Conservation (phyloP, 1,140 invertebrate genomes). For the Doryteuthis pealeii region DNA sequence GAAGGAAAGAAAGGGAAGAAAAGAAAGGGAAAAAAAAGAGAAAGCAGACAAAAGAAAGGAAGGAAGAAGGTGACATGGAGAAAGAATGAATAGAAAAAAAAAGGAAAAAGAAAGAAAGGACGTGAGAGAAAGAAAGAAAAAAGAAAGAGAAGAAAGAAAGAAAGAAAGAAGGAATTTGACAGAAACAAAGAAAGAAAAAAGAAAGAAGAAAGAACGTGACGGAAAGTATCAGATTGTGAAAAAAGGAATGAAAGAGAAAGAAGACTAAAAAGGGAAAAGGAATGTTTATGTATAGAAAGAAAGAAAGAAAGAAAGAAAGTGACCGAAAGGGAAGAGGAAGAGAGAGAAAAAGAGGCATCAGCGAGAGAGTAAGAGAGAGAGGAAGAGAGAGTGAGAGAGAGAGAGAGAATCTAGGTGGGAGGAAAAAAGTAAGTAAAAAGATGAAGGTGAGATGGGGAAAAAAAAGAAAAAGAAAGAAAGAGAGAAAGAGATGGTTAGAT, state of each 20-base stretch:
- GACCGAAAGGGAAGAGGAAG: neutral
- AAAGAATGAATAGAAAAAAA: too few species aligned
- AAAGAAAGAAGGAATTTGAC: neutral
- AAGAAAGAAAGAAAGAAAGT: neutral
- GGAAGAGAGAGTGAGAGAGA: neutral
- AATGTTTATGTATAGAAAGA: neutral
- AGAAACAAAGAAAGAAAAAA: neutral
- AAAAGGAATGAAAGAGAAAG: too few species aligned
- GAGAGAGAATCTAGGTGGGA: neutral
- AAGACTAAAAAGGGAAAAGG: neutral
- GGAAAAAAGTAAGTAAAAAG: neutral
- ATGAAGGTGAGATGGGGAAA: neutral
- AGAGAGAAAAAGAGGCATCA: neutral
- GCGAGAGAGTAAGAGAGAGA: neutral
- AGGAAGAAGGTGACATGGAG: too few species aligned
- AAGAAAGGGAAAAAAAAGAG: too few species aligned
- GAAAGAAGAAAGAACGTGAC: neutral
- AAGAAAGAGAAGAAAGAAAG: too few species aligned
- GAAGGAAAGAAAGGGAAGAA: too few species aligned
- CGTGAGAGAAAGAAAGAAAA: too few species aligned
- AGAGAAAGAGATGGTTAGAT: neutral
- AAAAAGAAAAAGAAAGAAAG: neutral
- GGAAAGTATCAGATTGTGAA: too few species aligned
- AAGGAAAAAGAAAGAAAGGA: too few species aligned
- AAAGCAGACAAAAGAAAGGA: too few species aligned